A percentile compares a stretch with the other conserved stretches of the same genome.
phyloP scores from a whole-genome alignment of 2,797 vertebrate genomes.

The Delichon dasypus region DNA sequence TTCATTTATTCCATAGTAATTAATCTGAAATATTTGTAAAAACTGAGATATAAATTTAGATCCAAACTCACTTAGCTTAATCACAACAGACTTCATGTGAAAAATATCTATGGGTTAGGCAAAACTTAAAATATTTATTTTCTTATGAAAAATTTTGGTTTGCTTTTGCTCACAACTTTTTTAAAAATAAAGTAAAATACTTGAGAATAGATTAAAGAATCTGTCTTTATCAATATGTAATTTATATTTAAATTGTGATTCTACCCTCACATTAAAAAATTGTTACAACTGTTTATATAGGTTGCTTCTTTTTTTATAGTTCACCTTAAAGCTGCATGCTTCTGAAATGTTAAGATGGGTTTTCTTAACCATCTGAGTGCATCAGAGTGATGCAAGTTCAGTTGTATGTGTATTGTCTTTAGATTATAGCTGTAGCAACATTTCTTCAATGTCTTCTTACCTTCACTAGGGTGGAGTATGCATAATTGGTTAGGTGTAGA shows the following conservation, averaged over 20 bases:
- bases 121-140: slow-evolving; percentile 12
- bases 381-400: not conserved
- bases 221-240: not conserved
- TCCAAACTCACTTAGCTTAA: slow-evolving; percentile 65
- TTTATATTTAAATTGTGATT: not conserved
- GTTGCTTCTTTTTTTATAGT: not conserved
- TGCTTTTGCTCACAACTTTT: slow-evolving; percentile 30
- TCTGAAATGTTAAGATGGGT: not conserved
- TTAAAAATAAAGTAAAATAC: slow-evolving; percentile 9
- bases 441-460: not conserved
- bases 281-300: not conserved
- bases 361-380: not conserved
- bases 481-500: not conserved
- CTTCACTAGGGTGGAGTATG: not conserved
- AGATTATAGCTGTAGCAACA: not conserved
- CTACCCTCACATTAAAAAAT: not conserved
- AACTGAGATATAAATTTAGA: slow-evolving; percentile 71
- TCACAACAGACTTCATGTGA: slow-evolving; percentile 45
- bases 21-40: slow-evolving; percentile 75
- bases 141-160: not conserved
- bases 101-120: slow-evolving; percentile 46
- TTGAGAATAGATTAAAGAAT: not conserved
- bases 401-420: not conserved
- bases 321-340: not conserved
- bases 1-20: slow-evolving; percentile 74